Evolutionary conservation across 2,888 invertebrate genomes (phyloP), one percentile per base, ranked within the genome.

Genomic region (Ormia ochracea): DNA sequence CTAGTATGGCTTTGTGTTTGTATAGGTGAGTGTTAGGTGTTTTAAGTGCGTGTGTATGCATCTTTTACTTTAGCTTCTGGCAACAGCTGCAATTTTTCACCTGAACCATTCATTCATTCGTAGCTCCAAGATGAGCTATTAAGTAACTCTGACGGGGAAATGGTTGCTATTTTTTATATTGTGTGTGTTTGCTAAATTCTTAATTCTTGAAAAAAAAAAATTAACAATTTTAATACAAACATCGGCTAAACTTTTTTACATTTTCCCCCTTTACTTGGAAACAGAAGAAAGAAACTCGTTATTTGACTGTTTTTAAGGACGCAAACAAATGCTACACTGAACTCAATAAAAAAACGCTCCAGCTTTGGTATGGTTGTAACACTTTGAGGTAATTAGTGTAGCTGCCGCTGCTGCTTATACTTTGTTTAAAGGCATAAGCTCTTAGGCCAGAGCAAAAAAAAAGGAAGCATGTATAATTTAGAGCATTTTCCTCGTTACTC

Each of bases 61-160:
- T 58, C 58, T 69, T 74, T 74, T 69, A 65, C 43, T 74, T 70
- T 72, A 72, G 76, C 80, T 68, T 72, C 72, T 63, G 76, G 80
- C 80, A 80, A 86, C 87, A 87, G 88, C 87, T 87, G 88, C 88
- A 87, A 86, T 88, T 87, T 87, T 87, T 87, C 88, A 87, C 87
- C 87, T 87, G 88, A 85, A 81, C 85, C 63, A 77, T 61, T 77
- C 87, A 86, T 86, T 75, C 54, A 54, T 76, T 63, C 66, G 86
- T 84, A 84, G 86, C 86, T 85, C 66, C 78, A 86, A 88, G 87
- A 88, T 86, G 87, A 86, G 84, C 85, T 84, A 82, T 81, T 82
- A 77, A 77, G 80, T 73, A 77, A 78, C 78, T 72, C 61, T 45
- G 75, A 81, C 75, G 78, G 77, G 81, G 36, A 77, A 76, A 75